Evolutionary conservation across 2,888 invertebrate genomes (phyloP).

Genomic region (Cosmopolites sordidus): DNA sequence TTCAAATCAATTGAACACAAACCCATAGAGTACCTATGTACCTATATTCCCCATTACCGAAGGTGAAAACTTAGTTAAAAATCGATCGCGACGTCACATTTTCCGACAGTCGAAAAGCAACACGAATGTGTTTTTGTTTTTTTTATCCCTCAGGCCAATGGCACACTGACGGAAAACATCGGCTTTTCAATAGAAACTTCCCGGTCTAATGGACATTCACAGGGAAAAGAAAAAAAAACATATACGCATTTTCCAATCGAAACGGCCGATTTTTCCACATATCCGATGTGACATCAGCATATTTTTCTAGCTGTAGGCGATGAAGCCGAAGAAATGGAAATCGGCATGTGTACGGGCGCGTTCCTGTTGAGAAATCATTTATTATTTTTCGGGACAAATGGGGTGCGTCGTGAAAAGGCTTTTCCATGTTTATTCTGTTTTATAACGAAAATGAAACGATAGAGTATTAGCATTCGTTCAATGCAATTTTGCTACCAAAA

Average conservation of each 20-base stretch:
- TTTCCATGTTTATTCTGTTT: too few relatives aligned
- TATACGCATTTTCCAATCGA: background rate
- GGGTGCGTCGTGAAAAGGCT: too few relatives aligned
- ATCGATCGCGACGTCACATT: background rate
- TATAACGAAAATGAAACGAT: too few relatives aligned
- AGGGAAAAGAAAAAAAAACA: background rate
- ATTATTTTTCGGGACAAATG: too few relatives aligned
- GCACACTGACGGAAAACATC: background rate
- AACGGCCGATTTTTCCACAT: background rate
- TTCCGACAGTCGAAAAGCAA: background rate
- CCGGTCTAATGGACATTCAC: background rate
- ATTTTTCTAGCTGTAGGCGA: slow-evolving; percentile 1
- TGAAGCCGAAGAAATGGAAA: too few relatives aligned
- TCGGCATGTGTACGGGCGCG: too few relatives aligned
- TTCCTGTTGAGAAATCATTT: too few relatives aligned
- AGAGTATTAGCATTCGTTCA: too few relatives aligned
- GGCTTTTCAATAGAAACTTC: background rate
- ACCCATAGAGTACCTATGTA: background rate
- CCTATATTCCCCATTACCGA: background rate
- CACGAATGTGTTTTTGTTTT: background rate
- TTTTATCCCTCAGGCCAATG: background rate
- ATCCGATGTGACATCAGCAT: slow-evolving; percentile 8
- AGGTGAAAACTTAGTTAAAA: background rate
- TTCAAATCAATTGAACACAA: background rate
- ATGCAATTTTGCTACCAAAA: too few relatives aligned